A percentile compares a stretch with the other conserved stretches of the same genome.
Conservation (phyloP, 2,888 invertebrate species). For the Abrostola triplasia region DNA sequence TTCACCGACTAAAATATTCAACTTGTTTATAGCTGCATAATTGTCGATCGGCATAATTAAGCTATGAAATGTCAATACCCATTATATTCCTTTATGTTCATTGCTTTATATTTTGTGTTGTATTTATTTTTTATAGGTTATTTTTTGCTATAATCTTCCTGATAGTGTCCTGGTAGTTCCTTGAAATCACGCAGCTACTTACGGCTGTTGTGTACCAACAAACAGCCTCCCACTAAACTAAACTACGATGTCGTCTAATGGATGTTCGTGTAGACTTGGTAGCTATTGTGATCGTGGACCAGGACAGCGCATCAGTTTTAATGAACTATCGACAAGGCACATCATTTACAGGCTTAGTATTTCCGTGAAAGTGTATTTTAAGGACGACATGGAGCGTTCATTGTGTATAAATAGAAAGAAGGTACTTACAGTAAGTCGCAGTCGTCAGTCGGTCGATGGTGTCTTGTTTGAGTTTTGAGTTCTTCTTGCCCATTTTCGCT, state of each 20-base stretch:
- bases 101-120: too few relatives aligned
- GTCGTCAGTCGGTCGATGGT: slow-evolving; percentile 97
- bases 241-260: background rate
- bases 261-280: background rate
- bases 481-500: slow-evolving; percentile 96
- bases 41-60: background rate
- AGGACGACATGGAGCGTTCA: slow-evolving; percentile 14
- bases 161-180: background rate
- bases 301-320: slow-evolving; percentile 8
- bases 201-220: background rate
- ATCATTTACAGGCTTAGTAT: slow-evolving; percentile 4
- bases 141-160: too few relatives aligned
- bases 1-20: background rate
- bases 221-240: background rate
- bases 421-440: slow-evolving; percentile 96
- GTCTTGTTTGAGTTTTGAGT: slow-evolving; percentile 98
- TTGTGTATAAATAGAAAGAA: background rate
- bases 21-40: background rate
- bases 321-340: slow-evolving; percentile 10
- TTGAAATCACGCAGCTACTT: slow-evolving; percentile 12
- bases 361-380: slow-evolving; percentile 6
- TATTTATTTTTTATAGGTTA: too few relatives aligned
- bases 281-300: background rate
- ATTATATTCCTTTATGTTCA: background rate
- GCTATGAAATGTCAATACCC: background rate